phyloP scores from a whole-genome alignment of 2,888 invertebrate genomes.

The Polietes domitor region DNA sequence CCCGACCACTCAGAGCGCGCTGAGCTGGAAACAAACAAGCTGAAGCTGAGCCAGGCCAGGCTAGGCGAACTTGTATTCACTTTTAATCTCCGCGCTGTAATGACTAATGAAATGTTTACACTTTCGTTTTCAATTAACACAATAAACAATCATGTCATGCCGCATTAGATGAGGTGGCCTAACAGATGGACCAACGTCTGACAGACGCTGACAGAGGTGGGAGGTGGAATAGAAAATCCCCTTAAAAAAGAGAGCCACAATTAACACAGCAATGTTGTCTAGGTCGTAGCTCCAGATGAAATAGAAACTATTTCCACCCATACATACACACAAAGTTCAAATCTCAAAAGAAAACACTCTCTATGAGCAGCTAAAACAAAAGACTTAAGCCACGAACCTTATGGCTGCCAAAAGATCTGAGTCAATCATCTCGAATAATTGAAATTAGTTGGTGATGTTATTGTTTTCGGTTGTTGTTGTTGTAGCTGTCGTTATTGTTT shows the following conservation, averaged over 20 bases:
- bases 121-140: slow-evolving; percentile 68
- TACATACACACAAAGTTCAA: slow-evolving; percentile 14
- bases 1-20: neutral
- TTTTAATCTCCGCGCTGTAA: neutral
- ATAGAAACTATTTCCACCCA: slow-evolving; percentile 28
- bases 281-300: slow-evolving; percentile 11
- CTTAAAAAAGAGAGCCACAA: neutral
- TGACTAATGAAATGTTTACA: slow-evolving; percentile 64
- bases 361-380: neutral
- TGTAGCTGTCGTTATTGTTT: neutral
- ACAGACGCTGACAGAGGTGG: neutral
- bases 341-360: neutral
- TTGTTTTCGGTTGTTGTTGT: slow-evolving; percentile 30
- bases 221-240: neutral
- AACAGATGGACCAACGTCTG: slow-evolving; percentile 50
- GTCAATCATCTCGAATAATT: slow-evolving; percentile 21
- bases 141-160: slow-evolving; percentile 50
- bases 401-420: neutral
- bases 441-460: slow-evolving; percentile 19
- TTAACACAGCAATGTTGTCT: neutral
- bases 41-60: slow-evolving; percentile 16
- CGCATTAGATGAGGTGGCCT: slow-evolving; percentile 51
- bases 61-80: neutral
- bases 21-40: neutral
- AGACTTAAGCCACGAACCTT: slow-evolving; percentile 30